Base-by-base conservation (phyloP, 2,888 invertebrate species). In the Amiota communis region DNA sequence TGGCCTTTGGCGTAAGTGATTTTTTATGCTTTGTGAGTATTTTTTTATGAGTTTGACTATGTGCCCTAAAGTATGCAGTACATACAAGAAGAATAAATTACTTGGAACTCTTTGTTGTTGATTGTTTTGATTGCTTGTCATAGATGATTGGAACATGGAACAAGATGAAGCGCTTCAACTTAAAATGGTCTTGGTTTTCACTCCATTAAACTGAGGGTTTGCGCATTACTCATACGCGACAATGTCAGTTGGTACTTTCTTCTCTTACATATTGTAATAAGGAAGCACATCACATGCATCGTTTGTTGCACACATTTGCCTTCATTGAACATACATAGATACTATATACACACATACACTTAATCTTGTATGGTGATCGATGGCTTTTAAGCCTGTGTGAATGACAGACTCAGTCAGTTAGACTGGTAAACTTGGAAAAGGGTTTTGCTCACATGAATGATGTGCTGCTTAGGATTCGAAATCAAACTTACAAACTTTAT, bases 301-400 rank as follows among this genome's bases (percentile, higher is more conserved):
- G 36, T 36, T 36, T 36, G 36, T 36, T 36, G 36, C 36, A 36
- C 70, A 74, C 83, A 82, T 83, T 84, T 85, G 83, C 85, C 84
- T 86, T 81, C 75, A 74, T 81, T 53, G 48, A 2, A 23, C 23
- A 23, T n/a, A 23, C 23, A 23, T 3, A 23, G 1, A 36, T 36
- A 36, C 36, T 23, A 23, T 23, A 36, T 36, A 36, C 36, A 36
- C 36, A 36, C 49, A 63, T 49, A 46, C 81, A 80, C 74, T 85
- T 75, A 72, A 79, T 82, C 79, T 82, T 79, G 79, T 77, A 80
- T 84, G 36, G 36, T 36, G 83, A 86, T 85, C 83, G 81, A 84
- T 83, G 84, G 59, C 72, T 71, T 69, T 63, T 13, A 36, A 56
- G 15, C 53, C 48, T 47, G 61, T 57, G 64, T 15, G 51, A 46